phyloP scores from a whole-genome alignment of 2,797 vertebrate species.

The Cheracebus regulus region DNA sequence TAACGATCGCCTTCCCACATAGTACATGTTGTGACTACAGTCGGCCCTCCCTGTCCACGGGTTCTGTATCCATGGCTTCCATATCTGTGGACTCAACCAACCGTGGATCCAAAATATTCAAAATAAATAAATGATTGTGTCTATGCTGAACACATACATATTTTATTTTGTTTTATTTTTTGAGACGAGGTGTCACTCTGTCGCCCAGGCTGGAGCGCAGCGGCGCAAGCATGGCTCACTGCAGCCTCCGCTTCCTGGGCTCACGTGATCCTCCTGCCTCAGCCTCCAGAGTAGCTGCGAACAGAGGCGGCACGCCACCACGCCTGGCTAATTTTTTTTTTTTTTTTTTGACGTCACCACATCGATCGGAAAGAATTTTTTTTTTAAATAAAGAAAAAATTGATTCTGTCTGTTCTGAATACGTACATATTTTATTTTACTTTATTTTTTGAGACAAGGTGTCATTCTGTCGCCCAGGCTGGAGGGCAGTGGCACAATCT shows the following conservation, averaged over 20 bases:
- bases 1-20: neutral
- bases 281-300: neutral
- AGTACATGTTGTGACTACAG: neutral
- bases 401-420: too few species aligned
- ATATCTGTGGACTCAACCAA: neutral
- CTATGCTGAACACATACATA: neutral
- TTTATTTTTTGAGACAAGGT: too few species aligned
- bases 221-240: neutral
- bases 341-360: too few species aligned
- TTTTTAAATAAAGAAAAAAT: too few species aligned
- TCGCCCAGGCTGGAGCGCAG: neutral
- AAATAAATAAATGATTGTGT: neutral
- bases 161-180: neutral
- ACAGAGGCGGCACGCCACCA: neutral
- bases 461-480: too few species aligned
- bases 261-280: neutral
- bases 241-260: neutral
- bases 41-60: neutral
- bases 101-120: neutral
- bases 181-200: neutral
- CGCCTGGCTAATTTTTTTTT: neutral
- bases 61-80: neutral
- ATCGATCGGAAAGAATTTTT: too few species aligned
- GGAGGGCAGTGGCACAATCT: too few species aligned
- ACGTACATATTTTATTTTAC: too few species aligned